These are phyloP conservation scores for Apogon talboti DNA, from an alignment of 2,797 vertebrate species.

Conservation along the genomic window DNA sequence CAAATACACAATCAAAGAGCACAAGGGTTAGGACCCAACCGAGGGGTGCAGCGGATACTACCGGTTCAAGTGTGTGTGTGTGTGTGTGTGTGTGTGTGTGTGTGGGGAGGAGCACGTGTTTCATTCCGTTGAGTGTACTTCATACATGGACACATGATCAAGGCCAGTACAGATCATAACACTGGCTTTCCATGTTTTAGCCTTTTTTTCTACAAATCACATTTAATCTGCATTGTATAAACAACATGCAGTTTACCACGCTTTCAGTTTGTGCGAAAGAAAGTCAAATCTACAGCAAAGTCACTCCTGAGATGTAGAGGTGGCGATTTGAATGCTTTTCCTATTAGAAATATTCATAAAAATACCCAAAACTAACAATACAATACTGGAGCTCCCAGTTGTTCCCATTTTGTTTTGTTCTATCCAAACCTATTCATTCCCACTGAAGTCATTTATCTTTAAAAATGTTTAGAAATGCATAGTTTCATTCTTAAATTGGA, in stretches of 20 bases:
- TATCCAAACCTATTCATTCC: no score
- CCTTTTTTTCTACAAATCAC: not conserved
- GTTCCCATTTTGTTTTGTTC: no score
- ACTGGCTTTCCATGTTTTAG: not conserved
- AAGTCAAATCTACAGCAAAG: not conserved
- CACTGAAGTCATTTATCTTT: no score
- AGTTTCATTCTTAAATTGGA: no score
- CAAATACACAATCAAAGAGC: slow-evolving; percentile 84
- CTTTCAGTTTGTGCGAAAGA: not conserved
- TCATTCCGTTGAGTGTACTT: slow-evolving; percentile 16
- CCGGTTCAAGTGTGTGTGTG: slow-evolving; percentile 25
- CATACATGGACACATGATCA: slow-evolving; percentile 13
- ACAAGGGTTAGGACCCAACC: slow-evolving; percentile 59
- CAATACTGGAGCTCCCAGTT: no score
- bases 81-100: slow-evolving; percentile 8
- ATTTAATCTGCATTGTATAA: not conserved
- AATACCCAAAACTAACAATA: no score
- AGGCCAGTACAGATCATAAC: slow-evolving; percentile 1
- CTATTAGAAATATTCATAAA: no score
- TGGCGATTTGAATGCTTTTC: not conserved
- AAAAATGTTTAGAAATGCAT: no score
- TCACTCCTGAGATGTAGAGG: not conserved
- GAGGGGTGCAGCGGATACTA: slow-evolving; percentile 39
- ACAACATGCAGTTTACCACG: not conserved
- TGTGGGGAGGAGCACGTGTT: slow-evolving; percentile 17